Conservation (phyloP, 2,113 vertebrate genomes). For the Silurus asotus region DNA sequence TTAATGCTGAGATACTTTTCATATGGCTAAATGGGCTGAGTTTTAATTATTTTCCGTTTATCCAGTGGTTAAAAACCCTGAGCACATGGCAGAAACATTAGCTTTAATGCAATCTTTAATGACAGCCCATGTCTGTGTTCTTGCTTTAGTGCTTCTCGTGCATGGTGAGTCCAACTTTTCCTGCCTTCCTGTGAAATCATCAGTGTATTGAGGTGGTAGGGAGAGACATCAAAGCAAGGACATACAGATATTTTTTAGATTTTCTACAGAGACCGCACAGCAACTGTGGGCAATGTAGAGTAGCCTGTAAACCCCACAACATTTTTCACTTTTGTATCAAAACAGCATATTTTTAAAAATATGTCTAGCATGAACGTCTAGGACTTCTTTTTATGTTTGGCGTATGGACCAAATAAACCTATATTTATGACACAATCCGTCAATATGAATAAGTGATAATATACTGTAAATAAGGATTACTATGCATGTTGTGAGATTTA, state of each 20-base stretch:
- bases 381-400: neutral
- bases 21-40: constrained; percentile 57
- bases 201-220: constrained; percentile 55
- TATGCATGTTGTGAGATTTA: neutral
- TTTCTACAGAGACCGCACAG: constrained; percentile 46
- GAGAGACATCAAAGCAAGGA: constrained; percentile 61
- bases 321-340: constrained; percentile 2
- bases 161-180: constrained; percentile 58
- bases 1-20: constrained; percentile 51
- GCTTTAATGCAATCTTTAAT: constrained; percentile 67
- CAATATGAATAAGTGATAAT: neutral
- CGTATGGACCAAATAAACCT: constrained; percentile 9
- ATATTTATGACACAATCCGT: neutral
- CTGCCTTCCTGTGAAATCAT: constrained; percentile 67
- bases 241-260: constrained; percentile 46
- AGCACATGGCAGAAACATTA: constrained; percentile 69
- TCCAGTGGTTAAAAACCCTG: constrained; percentile 44
- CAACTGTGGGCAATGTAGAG: constrained; percentile 25
- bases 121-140: constrained; percentile 62
- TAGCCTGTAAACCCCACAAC: neutral
- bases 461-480: neutral
- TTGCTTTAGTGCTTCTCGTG: constrained; percentile 64
- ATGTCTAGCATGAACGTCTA: neutral
- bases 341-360: neutral
- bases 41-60: constrained; percentile 58